Base-by-base conservation (phyloP, 2,797 vertebrate species). In the Thunnus albacares region DNA sequence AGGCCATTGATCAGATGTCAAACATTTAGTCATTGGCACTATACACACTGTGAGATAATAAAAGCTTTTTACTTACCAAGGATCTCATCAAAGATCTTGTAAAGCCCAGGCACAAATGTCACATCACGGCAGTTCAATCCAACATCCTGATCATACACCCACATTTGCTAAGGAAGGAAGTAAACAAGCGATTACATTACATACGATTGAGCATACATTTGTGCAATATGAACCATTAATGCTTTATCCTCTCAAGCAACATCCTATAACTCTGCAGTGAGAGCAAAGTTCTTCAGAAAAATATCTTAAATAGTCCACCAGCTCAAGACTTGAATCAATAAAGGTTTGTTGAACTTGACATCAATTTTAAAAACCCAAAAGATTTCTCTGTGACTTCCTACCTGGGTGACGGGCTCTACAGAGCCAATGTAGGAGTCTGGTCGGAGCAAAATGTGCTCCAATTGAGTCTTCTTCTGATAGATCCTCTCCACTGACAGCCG, bases 31-130 rank as follows among this genome's bases (percentile, higher is more conserved):
- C 12, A 6, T 49, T 38, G 9, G 56, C 1, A 47, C 56, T 38
- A 30, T 9, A 28, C 3, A 71, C 6, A 1, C 53, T 35, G 7
- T 55, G 33, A 38, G 73, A 26, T 5, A 10, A 14, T 1, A 1
- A n/a, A 4, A 66, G 12, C 2, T 0, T 5, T 63, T 74, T 43
- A 89, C 97, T 95, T 87, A 99, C 98, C 98, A 70, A 99, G 95
- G 87, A 99, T 99, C 92, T 99, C 98, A 79, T 99, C 98, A 84
- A 99, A 99, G 87, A 99, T 99, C 95, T 99, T 99, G 94, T 99
- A 99, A 68, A 99, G 96, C 57, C 98, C 98, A 30, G 98, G 98
- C 78, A 99, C 98, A 88, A 97, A 99, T 0, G 96, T 97, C 77
- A 99, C 94, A 35, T 99, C 97, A 70, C 98, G 96, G 91, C 95